A percentile compares a stretch with the other conserved stretches of the same genome.
Evolutionary conservation across 2,797 vertebrate genomes (phyloP).

Genomic region (Enoplosus armatus): DNA sequence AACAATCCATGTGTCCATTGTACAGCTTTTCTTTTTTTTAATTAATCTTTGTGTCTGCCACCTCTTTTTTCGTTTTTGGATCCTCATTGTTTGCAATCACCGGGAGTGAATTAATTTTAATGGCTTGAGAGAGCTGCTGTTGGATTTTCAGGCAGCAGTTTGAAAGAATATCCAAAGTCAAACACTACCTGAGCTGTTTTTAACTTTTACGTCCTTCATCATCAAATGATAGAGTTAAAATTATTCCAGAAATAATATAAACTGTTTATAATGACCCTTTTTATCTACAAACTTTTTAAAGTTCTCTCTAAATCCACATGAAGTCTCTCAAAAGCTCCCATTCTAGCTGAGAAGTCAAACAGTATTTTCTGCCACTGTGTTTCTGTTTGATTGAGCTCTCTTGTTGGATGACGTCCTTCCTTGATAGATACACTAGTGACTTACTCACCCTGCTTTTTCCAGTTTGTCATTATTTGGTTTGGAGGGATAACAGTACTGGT

Average conservation of each 20-base stretch:
- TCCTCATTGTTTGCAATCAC: constrained; percentile 82
- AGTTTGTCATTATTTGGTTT: constrained; percentile 82
- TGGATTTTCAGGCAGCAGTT: constrained; percentile 68
- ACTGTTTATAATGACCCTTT: constrained; percentile 37
- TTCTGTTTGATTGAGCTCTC: constrained; percentile 75
- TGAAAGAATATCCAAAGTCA: constrained; percentile 76
- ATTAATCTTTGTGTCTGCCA: constrained; percentile 88
- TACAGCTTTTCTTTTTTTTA: constrained; percentile 83
- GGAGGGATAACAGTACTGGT: constrained; percentile 77
- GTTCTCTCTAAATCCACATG: constrained; percentile 50
- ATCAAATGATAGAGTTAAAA: constrained; percentile 19
- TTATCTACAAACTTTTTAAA: constrained; percentile 56
- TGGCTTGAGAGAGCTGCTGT: constrained; percentile 71
- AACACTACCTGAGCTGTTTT: constrained; percentile 60
- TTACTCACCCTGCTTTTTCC: constrained; percentile 74
- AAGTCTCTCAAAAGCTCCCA: constrained; percentile 61
- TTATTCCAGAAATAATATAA: constrained; percentile 24
- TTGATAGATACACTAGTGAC: constrained; percentile 68
- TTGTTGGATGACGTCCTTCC: constrained; percentile 67
- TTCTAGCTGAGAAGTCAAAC: constrained; percentile 65
- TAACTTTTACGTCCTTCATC: constrained; percentile 40
- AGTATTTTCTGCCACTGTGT: constrained; percentile 70
- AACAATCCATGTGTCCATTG: constrained; percentile 88
- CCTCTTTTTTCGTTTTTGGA: constrained; percentile 75
- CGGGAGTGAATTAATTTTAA: constrained; percentile 75